These are phyloP conservation scores for Lasioglossum zephyrum DNA, from an alignment of 2,888 invertebrate species.

Conservation along the genomic window DNA sequence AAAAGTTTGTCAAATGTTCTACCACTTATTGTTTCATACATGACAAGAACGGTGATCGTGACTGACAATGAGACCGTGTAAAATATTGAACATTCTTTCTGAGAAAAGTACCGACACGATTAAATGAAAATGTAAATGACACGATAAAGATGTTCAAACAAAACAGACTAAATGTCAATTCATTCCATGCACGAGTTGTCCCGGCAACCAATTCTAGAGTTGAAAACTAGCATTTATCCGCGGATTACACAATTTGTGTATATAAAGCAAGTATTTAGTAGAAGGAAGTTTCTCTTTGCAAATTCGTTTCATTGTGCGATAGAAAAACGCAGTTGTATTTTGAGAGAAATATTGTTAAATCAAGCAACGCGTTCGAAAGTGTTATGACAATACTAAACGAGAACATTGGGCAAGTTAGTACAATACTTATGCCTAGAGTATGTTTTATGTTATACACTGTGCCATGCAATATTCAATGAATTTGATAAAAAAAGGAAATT, in stretches of 20 bases:
- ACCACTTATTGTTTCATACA: background rate
- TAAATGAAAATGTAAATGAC: background rate
- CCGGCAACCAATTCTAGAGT: background rate
- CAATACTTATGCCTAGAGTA: background rate
- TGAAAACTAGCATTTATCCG: conserved; percentile 7
- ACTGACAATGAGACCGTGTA: conserved; percentile 10
- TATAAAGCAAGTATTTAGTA: background rate
- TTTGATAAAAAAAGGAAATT: conserved; percentile 7
- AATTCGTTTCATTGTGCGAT: conserved; percentile 8
- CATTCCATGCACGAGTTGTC: conserved; percentile 12
- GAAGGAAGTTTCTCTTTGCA: conserved; percentile 5
- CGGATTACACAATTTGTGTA: conserved; percentile 10
- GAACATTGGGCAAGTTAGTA: conserved; percentile 7
- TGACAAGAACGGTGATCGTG: background rate
- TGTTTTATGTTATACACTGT: conserved; percentile 17
- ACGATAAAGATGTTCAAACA: background rate
- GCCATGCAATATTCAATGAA: conserved; percentile 20
- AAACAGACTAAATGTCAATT: conserved; percentile 18
- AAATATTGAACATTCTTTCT: conserved; percentile 1
- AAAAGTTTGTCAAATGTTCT: background rate
- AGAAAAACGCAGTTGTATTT: conserved; percentile 13
- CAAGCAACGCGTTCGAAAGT: conserved; percentile 9
- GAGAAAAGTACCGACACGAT: background rate
- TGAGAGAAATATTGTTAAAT: background rate
- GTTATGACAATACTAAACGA: conserved; percentile 38